Conservation (phyloP, 2,797 vertebrate genomes). For the Acipenser transmontanus region DNA sequence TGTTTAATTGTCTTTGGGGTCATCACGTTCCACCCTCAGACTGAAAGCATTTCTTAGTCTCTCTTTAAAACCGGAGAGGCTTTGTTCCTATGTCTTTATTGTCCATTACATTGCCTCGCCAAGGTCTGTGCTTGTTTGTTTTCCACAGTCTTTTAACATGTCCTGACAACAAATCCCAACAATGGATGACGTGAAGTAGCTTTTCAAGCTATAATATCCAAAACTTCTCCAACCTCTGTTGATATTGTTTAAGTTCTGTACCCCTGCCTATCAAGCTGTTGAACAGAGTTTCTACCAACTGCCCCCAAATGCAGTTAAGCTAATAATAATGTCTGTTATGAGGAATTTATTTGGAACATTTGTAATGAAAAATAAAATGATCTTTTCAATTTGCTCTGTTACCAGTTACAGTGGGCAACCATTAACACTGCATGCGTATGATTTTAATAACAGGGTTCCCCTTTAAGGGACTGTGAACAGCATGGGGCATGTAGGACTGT, state of each 20-base stretch:
- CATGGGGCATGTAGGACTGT: too few species aligned
- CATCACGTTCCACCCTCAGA: constrained; percentile 1
- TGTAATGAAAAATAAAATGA: too few species aligned
- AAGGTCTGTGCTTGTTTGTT: not conserved
- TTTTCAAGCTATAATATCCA: constrained; percentile 9
- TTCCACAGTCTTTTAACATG: constrained; percentile 1
- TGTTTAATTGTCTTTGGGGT: constrained; percentile 22
- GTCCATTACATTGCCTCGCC: not conserved
- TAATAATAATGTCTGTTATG: too few species aligned
- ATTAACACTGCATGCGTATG: too few species aligned
- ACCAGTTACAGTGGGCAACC: too few species aligned
- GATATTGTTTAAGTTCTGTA: constrained; percentile 7
- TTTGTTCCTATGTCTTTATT: not conserved
- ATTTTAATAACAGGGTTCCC: too few species aligned
- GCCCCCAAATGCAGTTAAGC: too few species aligned
- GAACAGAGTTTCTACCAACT: not conserved
- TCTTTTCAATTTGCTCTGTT: too few species aligned
- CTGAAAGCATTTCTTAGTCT: not conserved
- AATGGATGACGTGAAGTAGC: constrained; percentile 5
- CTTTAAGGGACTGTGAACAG: too few species aligned
- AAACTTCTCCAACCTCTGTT: not conserved
- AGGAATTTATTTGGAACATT: too few species aligned
- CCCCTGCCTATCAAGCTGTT: constrained; percentile 1
- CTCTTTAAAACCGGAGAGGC: not conserved
- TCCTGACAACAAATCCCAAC: not conserved